phyloP scores from a whole-genome alignment of 2,113 vertebrate species.

The Accipiter cooperii region DNA sequence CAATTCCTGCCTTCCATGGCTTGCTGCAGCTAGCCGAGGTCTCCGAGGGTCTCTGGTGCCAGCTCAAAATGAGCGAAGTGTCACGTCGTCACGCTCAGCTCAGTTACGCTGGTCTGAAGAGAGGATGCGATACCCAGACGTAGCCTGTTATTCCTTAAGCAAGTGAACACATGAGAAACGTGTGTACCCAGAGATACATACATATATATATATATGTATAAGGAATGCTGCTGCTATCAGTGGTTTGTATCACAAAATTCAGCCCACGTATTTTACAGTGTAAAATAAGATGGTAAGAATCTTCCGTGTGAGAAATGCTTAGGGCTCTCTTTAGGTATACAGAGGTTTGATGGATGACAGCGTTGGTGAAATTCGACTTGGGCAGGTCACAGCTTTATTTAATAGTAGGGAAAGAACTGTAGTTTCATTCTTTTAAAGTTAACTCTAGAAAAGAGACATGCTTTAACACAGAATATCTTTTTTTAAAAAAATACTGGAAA shows the following conservation, averaged over 20 bases:
- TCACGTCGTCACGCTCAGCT: rapidly evolving
- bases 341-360: not conserved
- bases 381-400: not conserved
- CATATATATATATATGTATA: no score
- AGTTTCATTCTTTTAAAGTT: not conserved
- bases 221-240: not conserved
- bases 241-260: not conserved
- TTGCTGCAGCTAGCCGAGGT: not conserved
- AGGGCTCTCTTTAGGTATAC: not conserved
- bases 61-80: not conserved
- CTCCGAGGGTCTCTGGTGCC: no score
- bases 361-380: not conserved
- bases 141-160: not conserved
- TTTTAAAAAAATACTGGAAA: not conserved
- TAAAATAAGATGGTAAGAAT: not conserved
- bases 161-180: not conserved
- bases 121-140: not conserved
- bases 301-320: not conserved
- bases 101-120: rapidly evolving
- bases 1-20: not conserved
- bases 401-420: not conserved
- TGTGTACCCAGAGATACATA: no score
- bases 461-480: not conserved
- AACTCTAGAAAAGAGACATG: not conserved
- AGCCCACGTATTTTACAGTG: not conserved